These are phyloP conservation scores for Lycocerus yunnanus DNA, from an alignment of 2,888 invertebrate species.

Conservation along the genomic window DNA sequence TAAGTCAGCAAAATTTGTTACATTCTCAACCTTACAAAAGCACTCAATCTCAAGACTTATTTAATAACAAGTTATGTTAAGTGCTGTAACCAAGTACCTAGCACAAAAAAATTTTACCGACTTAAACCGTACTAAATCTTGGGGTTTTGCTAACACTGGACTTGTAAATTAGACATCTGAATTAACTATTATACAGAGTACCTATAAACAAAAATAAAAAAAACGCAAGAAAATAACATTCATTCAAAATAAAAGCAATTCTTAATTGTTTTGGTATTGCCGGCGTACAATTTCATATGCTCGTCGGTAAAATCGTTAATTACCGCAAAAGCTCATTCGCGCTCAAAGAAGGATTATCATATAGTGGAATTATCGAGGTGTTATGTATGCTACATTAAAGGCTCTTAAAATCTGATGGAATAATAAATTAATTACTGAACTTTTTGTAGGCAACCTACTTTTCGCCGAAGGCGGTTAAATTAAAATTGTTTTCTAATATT, in stretches of 20 bases:
- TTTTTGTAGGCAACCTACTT: neutral
- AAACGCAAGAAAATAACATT: neutral
- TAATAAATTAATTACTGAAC: neutral
- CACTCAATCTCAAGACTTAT: neutral
- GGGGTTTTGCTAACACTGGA: neutral
- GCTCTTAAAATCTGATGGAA: neutral
- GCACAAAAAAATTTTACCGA: neutral
- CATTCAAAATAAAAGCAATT: neutral
- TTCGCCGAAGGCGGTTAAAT: too few species aligned
- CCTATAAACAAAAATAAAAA: neutral
- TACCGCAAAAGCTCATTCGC: neutral
- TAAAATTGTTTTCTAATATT: too few species aligned
- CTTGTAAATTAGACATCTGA: neutral
- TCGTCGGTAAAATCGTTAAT: neutral
- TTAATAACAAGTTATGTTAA: neutral
- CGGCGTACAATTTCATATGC: neutral
- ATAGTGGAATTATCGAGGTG: neutral
- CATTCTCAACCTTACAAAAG: neutral
- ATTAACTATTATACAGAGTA: neutral
- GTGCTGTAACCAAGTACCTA: neutral
- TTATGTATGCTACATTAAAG: neutral
- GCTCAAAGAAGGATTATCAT: neutral
- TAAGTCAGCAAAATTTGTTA: neutral
- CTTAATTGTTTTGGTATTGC: neutral
- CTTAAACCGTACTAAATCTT: neutral